Evolutionary conservation across 2,113 vertebrate genomes (phyloP), one percentile per base, ranked within the genome.

Genomic region (Etheostoma cragini): DNA sequence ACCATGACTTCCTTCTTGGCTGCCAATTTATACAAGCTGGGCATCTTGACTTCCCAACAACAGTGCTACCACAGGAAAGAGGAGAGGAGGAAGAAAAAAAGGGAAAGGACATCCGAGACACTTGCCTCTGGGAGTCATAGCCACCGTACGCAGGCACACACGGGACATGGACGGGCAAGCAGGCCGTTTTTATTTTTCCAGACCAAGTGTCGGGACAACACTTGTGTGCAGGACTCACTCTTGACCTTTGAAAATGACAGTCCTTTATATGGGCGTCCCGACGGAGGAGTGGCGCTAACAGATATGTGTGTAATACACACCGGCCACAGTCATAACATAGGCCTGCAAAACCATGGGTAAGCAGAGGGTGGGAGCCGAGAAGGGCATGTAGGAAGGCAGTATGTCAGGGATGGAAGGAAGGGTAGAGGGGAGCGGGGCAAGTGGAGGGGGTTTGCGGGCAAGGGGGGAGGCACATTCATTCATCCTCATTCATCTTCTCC

Each of bases 191-290:
- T 91, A 88, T 92, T 92, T 93, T 93, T 94, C 86, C 92, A 91
- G 93, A 92, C 94, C 88, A 84, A 92, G 89, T 89, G 88, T 93
- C 90, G 92, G 93, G 91, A 93, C 94, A 95, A 94, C 94, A 95
- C 94, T 95, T 96, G 95, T 93, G 93, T 93, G 91, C 84, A 94
- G 87, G 90, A 88, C 93, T 95, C 94, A 95, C 91, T 92, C 70
- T 68, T 94, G 94, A 95, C 94, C 93, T 95, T 95, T 95, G 90
- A 76, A 94, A 91, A 92, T 95, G 95, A 94, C 94, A 95, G 94
- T 88, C 86, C 93, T 95, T 94, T 94, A 94, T 94, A 95, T 91
- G 93, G 92, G 91, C 76, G 80, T 94, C 93, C 94, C 91, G 77
- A 73, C 84, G 86, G 92, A 94, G 92, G 81, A 84, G 89, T 58